Conservation (phyloP, 1,140 invertebrate genomes). For the Drosophila kohkoa region DNA sequence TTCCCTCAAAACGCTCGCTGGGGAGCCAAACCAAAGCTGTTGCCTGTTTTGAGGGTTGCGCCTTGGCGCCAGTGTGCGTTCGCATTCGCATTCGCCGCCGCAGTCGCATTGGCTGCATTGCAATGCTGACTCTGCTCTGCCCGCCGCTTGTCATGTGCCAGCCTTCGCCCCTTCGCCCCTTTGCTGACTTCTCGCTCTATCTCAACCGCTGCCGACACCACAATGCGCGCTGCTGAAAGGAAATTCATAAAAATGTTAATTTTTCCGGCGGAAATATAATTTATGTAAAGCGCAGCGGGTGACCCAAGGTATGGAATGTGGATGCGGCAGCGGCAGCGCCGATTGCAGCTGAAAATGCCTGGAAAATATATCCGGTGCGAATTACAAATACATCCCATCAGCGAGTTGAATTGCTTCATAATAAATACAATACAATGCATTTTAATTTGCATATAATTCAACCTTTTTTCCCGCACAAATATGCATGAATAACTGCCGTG, state of each 20-base stretch:
- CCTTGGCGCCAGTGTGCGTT: conserved; percentile 76
- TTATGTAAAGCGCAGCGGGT: conserved; percentile 82
- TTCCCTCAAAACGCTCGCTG: conserved; percentile 57
- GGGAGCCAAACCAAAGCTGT: conserved; percentile 62
- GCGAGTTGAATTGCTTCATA: conserved; percentile 23
- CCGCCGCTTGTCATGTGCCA: conserved; percentile 32
- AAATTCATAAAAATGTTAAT: conserved; percentile 84
- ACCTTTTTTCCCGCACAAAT: conserved; percentile 35
- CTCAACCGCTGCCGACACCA: conserved; percentile 56
- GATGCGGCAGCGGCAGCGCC: conserved; percentile 40
- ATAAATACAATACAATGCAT: conserved; percentile 50
- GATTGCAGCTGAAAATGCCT: conserved; percentile 65
- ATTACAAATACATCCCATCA: conserved; percentile 60
- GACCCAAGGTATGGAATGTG: conserved; percentile 53
- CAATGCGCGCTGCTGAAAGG: conserved; percentile 78
- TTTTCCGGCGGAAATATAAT: conserved; percentile 83
- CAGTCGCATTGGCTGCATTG: conserved; percentile 22
- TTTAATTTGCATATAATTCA: conserved; percentile 59
- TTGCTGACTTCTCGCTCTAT: conserved; percentile 8
- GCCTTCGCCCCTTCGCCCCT: conserved; percentile 23
- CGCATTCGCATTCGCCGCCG: conserved; percentile 7
- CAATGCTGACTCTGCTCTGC: conserved; percentile 38
- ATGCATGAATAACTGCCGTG: conserved; percentile 47
- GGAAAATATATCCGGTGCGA: conserved; percentile 77
- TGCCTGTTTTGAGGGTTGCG: conserved; percentile 35